These are phyloP conservation scores for Nanger granti DNA, from an alignment of 2,113 vertebrate genomes.

Conservation along the genomic window DNA sequence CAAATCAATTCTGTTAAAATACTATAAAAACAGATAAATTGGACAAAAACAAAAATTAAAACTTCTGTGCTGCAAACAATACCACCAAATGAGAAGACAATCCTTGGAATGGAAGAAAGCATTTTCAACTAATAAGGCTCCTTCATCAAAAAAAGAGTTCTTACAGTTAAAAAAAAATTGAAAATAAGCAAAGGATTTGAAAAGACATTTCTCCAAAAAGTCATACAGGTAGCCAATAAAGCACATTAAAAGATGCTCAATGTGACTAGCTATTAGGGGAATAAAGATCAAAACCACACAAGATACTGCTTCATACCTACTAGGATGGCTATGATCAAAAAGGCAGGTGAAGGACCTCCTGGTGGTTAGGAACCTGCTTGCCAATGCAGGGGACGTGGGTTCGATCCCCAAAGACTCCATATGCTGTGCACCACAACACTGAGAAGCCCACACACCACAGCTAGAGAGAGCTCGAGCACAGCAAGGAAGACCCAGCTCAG, in stretches of 20 bases:
- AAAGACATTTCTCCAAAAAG: conserved; percentile 15
- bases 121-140: conserved; percentile 6
- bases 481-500: background rate
- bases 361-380: background rate
- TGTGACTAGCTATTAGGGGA: background rate
- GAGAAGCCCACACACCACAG: background rate
- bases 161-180: background rate
- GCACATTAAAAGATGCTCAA: background rate
- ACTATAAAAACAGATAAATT: background rate
- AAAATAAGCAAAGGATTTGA: background rate
- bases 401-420: background rate
- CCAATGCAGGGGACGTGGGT: background rate
- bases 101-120: background rate
- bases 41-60: conserved; percentile 11
- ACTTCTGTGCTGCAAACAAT: background rate
- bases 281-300: conserved; percentile 1
- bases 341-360: background rate
- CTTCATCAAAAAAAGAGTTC: background rate
- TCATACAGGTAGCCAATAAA: background rate
- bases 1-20: background rate
- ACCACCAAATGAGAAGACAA: background rate
- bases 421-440: background rate
- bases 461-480: background rate
- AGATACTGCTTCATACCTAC: background rate
- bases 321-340: background rate